Evolutionary conservation across 2,797 vertebrate species (phyloP), one percentile per base, ranked within the genome.

Genomic region (Sorex maritimensis): DNA sequence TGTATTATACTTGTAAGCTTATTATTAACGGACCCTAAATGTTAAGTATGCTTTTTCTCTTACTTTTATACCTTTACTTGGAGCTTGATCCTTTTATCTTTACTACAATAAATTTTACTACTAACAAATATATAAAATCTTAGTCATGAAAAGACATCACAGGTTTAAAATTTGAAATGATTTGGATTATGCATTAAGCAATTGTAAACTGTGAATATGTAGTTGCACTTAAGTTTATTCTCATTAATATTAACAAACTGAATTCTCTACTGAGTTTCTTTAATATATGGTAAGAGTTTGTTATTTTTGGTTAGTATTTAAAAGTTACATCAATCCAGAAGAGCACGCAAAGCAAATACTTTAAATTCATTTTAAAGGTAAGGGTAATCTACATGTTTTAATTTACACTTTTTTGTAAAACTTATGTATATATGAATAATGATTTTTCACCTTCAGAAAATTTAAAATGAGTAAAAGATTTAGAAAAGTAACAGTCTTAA

Each of bases 401-500:
- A 81, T 4, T 89, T 61, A 77, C 67, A 67, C 71, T 95, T 13
- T 75, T 92, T 82, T 77, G n/a, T 81, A 93, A 82, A 28, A 23
- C 21, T 28, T 26, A 28, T 90, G 3, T 74, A 73, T 67, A 12
- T 94, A 34, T 93, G 30, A 82, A 65, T 82, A 41, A 52, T 30
- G 1, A 6, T 89, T 44, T 55, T 86, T 93, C 92, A 69, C 49
- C 21, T 81, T 80, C 55, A 90, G 72, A 81, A 95, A 95, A 88
- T 10, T 61, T 69, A 88, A 81, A 86, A 89, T 24, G 13, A 90
- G 61, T 74, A 82, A 34, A 24, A 88, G 8, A 83, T 81, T 75
- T 74, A 71, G 63, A 34, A 90, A 96, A 91, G 21, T 58, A 46
- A 68, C 69, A 81, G 1, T 79, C 49, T 85, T 84, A 6, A 58